Base-by-base conservation (phyloP, 2,888 invertebrate genomes). In the Trisateles emortualis region DNA sequence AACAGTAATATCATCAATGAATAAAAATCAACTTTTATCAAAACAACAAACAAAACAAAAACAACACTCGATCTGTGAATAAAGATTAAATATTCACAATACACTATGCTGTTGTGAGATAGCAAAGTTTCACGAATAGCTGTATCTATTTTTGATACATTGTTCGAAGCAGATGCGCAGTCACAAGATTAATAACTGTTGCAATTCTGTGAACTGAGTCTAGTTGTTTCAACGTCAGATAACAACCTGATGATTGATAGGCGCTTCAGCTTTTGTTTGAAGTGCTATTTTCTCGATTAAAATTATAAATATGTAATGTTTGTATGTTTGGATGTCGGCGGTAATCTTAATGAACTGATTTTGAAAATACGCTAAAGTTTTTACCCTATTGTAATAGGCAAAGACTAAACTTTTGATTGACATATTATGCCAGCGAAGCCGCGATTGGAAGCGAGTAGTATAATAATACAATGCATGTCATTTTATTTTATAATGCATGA, bases 141-240 rank as follows among this genome's bases (percentile, higher is more conserved):
- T 4, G 36, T n/a, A n/a, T 57, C 42, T 60, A 65, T 67, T 71
- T 52, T 41, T 33, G 48, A 50, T 32, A 35, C 13, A 66, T 54
- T 41, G 40, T 39, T 19, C 30, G 42, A 11, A 36, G 11, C 66
- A 65, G 48, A 65, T 66, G 65, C 45, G 33, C 50, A 48, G 22
- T 50, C 62, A 32, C 22, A 53, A 52, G 40, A 59, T 55, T 55
- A 58, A 69, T 69, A 55, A 53, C 39, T 22, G 19, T 44, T 61
- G 51, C 49, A 53, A 39, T 36, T 45, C 35, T 46, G 33, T 29
- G 45, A 41, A 41, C 11, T 45, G 24, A 45, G 16, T 9, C n/a
- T 14, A 26, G 41, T 32, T 13, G 4, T 45, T 39, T 45, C 11
- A 24, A 33, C 14, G 30, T 40, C 40, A 16, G 30, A 30, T 14